Evolutionary conservation across 2,113 vertebrate species (phyloP).

Genomic region (Zeus faber): DNA sequence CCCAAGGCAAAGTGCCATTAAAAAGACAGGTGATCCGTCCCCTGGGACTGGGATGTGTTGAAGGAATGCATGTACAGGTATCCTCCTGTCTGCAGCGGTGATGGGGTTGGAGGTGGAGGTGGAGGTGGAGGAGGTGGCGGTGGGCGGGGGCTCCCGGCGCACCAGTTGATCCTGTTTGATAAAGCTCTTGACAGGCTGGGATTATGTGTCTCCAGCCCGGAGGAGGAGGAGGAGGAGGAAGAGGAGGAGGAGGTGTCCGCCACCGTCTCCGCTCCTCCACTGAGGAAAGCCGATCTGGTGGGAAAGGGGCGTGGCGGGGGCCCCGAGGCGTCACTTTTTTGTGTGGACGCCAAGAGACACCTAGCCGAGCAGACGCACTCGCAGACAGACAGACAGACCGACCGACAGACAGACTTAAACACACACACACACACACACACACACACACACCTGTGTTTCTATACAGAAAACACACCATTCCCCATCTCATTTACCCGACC

Average conservation of each 20-base stretch:
- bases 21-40: conserved; percentile 65
- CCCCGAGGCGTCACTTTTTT: conserved; percentile 59
- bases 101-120: no score
- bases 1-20: conserved; percentile 26
- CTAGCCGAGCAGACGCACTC: conserved; percentile 32
- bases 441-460: conserved; percentile 9
- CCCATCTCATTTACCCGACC: conserved; percentile 56
- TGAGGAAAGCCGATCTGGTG: conserved; percentile 73
- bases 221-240: no score
- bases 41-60: conserved; percentile 59
- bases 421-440: conserved; percentile 5
- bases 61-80: conserved; percentile 66
- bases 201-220: conserved; percentile 70
- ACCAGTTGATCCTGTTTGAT: conserved; percentile 67
- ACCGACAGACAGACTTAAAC: conserved; percentile 20
- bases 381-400: no score
- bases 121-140: no score
- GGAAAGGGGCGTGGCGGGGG: conserved; percentile 62
- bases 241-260: no score
- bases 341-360: conserved; percentile 45
- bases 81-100: conserved; percentile 54
- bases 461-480: conserved; percentile 43
- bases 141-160: conserved; percentile 53
- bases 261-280: conserved; percentile 60
- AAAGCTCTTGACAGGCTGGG: conserved; percentile 67